phyloP scores from a whole-genome alignment of 2,113 vertebrate species.

The Nothocercus julius region DNA sequence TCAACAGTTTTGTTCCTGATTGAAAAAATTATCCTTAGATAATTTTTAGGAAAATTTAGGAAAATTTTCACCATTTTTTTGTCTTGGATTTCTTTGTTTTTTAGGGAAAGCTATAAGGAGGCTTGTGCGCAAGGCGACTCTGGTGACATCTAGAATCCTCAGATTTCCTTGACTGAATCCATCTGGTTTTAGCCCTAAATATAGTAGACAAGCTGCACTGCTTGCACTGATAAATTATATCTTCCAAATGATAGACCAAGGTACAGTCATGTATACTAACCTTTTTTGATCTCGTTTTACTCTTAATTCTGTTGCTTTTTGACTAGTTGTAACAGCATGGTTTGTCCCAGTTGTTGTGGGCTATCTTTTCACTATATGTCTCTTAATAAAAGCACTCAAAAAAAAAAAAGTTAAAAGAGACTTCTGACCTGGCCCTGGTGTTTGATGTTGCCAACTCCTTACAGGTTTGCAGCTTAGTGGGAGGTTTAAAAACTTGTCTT shows the following conservation, averaged over 20 bases:
- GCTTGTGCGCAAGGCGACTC: slow-evolving; percentile 67
- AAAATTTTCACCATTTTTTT: slow-evolving; percentile 63
- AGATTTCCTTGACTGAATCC: slow-evolving; percentile 74
- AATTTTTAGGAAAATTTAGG: background rate
- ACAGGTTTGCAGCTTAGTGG: background rate
- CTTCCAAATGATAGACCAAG: slow-evolving; percentile 76
- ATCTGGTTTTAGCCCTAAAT: slow-evolving; percentile 71
- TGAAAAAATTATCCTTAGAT: slow-evolving; percentile 32
- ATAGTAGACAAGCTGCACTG: slow-evolving; percentile 73
- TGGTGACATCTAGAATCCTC: slow-evolving; percentile 73
- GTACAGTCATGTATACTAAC: slow-evolving; percentile 63
- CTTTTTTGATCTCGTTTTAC: slow-evolving; percentile 56
- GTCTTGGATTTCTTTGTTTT: slow-evolving; percentile 72
- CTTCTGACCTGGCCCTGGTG: slow-evolving; percentile 4
- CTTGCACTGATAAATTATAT: slow-evolving; percentile 70
- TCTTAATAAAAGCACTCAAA: background rate
- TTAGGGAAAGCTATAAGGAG: slow-evolving; percentile 70
- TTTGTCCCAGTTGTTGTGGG: slow-evolving; percentile 14
- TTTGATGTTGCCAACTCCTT: slow-evolving; percentile 26
- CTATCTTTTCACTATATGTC: background rate
- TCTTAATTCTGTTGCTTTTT: slow-evolving; percentile 61
- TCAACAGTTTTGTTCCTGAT: slow-evolving; percentile 59
- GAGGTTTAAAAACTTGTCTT: background rate
- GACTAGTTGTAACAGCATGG: background rate
- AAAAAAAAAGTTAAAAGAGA: background rate